Evolutionary conservation across 2,113 vertebrate species (phyloP), one percentile per base, ranked within the genome.

Genomic region (Ctenomys sociabilis): DNA sequence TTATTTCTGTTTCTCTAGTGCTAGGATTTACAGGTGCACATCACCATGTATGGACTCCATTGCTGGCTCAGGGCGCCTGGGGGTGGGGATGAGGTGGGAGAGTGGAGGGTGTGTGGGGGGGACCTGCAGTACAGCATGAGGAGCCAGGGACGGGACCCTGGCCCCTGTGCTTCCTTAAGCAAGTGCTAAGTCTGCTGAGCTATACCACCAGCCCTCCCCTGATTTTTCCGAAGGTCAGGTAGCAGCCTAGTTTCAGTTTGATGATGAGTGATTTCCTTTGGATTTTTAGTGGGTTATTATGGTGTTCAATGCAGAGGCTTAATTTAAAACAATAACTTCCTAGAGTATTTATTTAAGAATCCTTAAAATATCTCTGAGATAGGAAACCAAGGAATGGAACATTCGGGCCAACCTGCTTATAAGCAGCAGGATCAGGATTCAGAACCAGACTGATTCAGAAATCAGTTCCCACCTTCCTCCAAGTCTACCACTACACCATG

Each of bases 401-500:
- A 19, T 57, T 64, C 49, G 73, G 40, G 26, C 2, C 22, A 83
- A 1, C 3, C 21, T 4, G 4, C 6, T 93, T 5, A 1, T 22
- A 73, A 59, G 26, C n/a, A 30, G 43, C 37, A 86, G 37, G 75
- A 24, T 24, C 28, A 81, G 68, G 57, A 37, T 86, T 12, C 85
- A 80, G 93, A 87, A 73, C 26, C 54, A 68, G 61, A 49, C 49
- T 49, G 49, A 49, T 49, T 11, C 49, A 49, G 80, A 72, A 84
- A 86, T 32, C 32, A 66, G 43, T 7, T 28, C 61, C 14, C 54
- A 52, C 32, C 35, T 32, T 77, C 28, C 13, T n/a, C 0, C 40
- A 12, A 66, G 10, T 35, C 32, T 40, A 4, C 16, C 2, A 13
- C 4, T n/a, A 14, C 32, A n/a, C 2, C 14, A 3, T 1, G 1